phyloP scores from a whole-genome alignment of 2,888 invertebrate genomes.

The Lasius fuliginosus region DNA sequence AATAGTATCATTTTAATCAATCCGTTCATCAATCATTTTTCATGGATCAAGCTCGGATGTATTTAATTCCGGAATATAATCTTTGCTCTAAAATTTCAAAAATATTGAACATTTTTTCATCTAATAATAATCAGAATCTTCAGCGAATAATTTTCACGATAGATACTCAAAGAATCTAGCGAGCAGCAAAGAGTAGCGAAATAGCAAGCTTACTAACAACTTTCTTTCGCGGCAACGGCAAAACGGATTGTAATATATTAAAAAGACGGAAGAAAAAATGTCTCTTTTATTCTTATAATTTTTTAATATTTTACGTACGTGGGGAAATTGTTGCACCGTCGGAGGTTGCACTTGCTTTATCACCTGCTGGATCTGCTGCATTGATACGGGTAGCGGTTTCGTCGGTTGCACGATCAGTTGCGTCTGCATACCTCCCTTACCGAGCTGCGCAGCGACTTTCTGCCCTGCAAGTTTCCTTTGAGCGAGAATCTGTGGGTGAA shows the following conservation, averaged over 20 bases:
- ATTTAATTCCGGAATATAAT: not conserved
- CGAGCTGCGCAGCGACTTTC: conserved; percentile 88
- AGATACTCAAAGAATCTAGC: not conserved
- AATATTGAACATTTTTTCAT: not conserved
- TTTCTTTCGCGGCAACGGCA: not conserved
- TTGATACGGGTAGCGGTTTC: conserved; percentile 89
- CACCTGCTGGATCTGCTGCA: conserved; percentile 92
- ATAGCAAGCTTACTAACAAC: not conserved
- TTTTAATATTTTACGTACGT: conserved; percentile 78
- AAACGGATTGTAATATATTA: not conserved
- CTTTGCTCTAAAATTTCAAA: not conserved
- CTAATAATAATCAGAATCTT: not conserved
- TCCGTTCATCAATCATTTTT: not conserved
- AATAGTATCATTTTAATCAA: not conserved
- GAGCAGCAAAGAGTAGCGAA: not conserved
- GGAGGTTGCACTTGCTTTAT: conserved; percentile 89
- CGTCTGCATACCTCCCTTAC: conserved; percentile 88
- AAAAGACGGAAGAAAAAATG: not conserved
- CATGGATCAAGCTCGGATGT: not conserved
- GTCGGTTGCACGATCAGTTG: conserved; percentile 92
- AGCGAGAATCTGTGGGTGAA: conserved; percentile 88
- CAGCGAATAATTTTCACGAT: not conserved
- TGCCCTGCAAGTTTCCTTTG: conserved; percentile 88
- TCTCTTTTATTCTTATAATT: not conserved
- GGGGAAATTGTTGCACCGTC: conserved; percentile 84